Conservation (phyloP, 2,113 vertebrate genomes). For the Cyanocitta stelleri region DNA sequence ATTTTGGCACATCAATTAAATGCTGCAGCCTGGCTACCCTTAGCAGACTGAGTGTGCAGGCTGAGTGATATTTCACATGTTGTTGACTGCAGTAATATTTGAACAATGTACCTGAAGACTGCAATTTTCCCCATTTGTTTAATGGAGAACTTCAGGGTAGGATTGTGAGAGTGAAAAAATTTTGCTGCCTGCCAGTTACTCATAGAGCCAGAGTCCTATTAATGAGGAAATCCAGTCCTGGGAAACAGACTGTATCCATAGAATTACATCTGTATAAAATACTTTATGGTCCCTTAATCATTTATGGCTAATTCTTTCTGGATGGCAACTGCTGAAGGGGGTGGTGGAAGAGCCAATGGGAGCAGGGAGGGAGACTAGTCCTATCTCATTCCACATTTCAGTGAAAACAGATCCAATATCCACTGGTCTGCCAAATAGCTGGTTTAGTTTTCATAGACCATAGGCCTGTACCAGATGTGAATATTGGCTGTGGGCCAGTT, state of each 20-base stretch:
- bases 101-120: background rate
- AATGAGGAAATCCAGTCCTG: constrained; percentile 31
- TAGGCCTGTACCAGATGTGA: constrained; percentile 55
- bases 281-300: constrained; percentile 37
- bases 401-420: constrained; percentile 49
- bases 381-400: constrained; percentile 47
- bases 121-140: background rate
- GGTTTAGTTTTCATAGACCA: constrained; percentile 18
- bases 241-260: background rate
- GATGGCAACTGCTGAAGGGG: constrained; percentile 6
- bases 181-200: background rate
- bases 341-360: background rate
- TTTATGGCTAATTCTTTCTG: constrained; percentile 37
- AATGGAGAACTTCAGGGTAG: background rate
- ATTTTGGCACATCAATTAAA: background rate
- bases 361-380: background rate
- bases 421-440: constrained; percentile 40
- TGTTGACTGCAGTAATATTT: background rate
- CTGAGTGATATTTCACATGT: background rate
- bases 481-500: constrained; percentile 12
- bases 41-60: background rate
- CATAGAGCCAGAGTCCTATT: background rate
- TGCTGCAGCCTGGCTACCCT: background rate
- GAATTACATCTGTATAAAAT: constrained; percentile 44
- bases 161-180: constrained; percentile 14